Conservation (phyloP, 2,113 vertebrate genomes). For the Elaphurus davidianus region DNA sequence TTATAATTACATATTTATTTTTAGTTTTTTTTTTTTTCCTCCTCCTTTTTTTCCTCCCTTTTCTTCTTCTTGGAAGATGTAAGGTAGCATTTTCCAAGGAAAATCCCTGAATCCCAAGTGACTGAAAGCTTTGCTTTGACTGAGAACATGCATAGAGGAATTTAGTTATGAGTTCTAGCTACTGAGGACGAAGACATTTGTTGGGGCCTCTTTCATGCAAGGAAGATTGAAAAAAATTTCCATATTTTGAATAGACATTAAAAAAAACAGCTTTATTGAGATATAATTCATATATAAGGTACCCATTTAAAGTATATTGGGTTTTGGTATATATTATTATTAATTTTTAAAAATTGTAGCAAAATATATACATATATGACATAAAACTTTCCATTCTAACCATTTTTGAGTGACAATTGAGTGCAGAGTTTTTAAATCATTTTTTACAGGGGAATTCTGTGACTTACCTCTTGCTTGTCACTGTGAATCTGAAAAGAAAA, state of each 20-base stretch:
- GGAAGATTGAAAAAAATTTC: not conserved
- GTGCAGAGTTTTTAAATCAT: not conserved
- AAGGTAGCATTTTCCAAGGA: conserved; percentile 15
- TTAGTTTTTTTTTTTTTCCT: not conserved
- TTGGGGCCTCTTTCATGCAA: not conserved
- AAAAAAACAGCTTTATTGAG: not conserved
- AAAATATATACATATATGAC: not conserved
- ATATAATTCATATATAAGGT: not conserved
- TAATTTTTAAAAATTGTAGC: not conserved
- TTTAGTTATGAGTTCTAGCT: not conserved
- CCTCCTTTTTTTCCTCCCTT: too few relatives aligned
- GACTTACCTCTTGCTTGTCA: not conserved
- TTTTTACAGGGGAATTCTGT: not conserved
- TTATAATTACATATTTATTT: not conserved
- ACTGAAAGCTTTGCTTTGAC: not conserved
- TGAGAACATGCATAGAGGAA: not conserved
- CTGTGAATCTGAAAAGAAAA: not conserved
- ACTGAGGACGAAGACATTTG: not conserved
- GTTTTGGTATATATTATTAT: not conserved
- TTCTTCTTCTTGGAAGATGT: not conserved
- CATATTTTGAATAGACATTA: not conserved
- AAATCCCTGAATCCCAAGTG: not conserved
- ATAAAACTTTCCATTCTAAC: not conserved
- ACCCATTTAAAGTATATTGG: not conserved
- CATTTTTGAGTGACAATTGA: not conserved